These are phyloP conservation scores for Machaerirhynchus nigripectus DNA, from an alignment of 2,113 vertebrate species.

Conservation along the genomic window DNA sequence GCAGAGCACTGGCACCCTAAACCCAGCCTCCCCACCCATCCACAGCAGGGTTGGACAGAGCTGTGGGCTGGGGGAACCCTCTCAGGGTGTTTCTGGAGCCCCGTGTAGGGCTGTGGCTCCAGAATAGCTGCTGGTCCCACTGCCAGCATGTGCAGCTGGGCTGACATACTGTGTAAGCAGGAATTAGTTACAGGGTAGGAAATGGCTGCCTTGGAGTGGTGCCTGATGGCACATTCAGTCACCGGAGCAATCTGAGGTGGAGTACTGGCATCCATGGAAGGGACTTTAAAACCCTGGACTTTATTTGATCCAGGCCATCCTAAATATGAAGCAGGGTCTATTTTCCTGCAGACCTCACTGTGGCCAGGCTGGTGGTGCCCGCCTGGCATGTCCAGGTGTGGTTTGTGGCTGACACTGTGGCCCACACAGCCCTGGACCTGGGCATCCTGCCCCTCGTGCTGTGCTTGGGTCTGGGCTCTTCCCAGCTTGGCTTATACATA, in stretches of 20 bases:
- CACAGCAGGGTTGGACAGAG: background rate
- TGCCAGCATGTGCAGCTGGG: background rate
- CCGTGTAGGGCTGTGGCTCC: accelerated
- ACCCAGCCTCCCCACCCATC: background rate
- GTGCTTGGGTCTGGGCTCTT: background rate
- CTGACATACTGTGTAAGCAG: background rate
- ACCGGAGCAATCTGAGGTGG: accelerated
- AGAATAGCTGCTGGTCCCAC: accelerated
- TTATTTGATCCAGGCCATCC: background rate
- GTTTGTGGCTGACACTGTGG: accelerated
- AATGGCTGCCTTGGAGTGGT: background rate
- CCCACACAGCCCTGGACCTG: accelerated
- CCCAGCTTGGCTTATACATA: background rate
- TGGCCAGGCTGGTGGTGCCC: background rate
- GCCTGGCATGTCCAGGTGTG: background rate
- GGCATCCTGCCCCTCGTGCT: accelerated
- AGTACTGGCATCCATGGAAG: background rate
- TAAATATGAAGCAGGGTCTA: background rate
- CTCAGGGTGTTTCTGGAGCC: background rate
- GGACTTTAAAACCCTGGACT: background rate
- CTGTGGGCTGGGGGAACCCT: no score
- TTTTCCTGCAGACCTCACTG: accelerated
- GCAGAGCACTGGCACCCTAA: background rate
- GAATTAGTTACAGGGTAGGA: accelerated
- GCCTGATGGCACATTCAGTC: background rate